Evolutionary conservation across 2,888 invertebrate genomes (phyloP).

Genomic region (Drosophila tripunctata): DNA sequence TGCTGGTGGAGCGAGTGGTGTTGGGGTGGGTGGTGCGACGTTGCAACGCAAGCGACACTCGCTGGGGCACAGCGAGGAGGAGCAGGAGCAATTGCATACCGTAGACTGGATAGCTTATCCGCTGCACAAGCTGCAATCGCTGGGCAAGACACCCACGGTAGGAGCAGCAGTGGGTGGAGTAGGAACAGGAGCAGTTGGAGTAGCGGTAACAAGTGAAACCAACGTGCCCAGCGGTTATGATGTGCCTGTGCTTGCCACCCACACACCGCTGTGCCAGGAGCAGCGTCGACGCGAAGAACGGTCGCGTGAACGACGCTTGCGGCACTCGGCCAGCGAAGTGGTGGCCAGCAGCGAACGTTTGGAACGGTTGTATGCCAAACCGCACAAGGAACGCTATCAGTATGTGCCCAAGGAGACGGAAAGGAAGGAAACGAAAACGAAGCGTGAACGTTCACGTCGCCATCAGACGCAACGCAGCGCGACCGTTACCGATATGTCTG

Average conservation of each 20-base stretch:
- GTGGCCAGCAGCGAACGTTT: constrained; percentile 78
- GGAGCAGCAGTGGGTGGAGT: constrained; percentile 39
- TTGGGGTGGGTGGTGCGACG: too few relatives aligned
- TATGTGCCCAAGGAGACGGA: constrained; percentile 80
- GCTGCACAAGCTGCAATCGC: constrained; percentile 80
- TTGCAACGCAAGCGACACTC: constrained; percentile 83
- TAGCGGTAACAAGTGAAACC: constrained; percentile 31
- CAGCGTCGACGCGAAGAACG: constrained; percentile 66
- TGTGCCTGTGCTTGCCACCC: constrained; percentile 51
- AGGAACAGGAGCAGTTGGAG: constrained; percentile 40
- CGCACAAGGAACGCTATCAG: constrained; percentile 83
- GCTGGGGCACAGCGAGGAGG: constrained; percentile 81
- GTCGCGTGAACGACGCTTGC: constrained; percentile 80
- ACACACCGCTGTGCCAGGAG: constrained; percentile 57
- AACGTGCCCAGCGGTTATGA: constrained; percentile 67
- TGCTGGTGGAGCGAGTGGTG: constrained; percentile 69
- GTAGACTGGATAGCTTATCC: constrained; percentile 84
- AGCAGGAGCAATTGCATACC: constrained; percentile 51
- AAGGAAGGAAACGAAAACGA: constrained; percentile 55
- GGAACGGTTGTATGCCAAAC: constrained; percentile 82
- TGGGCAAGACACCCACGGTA: constrained; percentile 70
- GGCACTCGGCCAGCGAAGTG: constrained; percentile 84
- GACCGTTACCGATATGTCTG: constrained; percentile 84
- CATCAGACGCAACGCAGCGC: constrained; percentile 84
- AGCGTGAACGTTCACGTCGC: constrained; percentile 83